These are phyloP conservation scores for Hetaerina titia DNA, from an alignment of 2,888 invertebrate species.

Conservation along the genomic window DNA sequence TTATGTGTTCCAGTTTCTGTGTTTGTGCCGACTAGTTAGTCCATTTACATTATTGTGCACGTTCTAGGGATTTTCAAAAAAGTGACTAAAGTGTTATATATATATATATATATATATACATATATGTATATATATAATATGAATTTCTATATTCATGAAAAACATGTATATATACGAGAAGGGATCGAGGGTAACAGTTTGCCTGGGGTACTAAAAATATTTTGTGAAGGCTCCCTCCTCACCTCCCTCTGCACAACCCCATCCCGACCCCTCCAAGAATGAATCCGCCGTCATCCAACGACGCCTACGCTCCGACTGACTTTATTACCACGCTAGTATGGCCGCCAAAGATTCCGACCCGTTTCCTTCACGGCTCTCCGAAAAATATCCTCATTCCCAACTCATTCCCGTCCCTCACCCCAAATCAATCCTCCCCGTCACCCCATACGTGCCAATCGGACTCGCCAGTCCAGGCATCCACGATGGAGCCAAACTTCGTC, in stretches of 20 bases:
- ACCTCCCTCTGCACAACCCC: neutral
- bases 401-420: neutral
- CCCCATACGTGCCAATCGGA: neutral
- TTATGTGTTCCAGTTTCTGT: no score
- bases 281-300: neutral
- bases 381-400: neutral
- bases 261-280: neutral
- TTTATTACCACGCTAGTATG: neutral
- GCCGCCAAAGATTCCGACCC: neutral
- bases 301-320: neutral
- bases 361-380: neutral
- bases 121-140: no score
- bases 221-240: neutral
- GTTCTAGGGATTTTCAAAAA: no score
- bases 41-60: no score
- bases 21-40: no score
- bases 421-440: neutral
- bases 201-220: neutral
- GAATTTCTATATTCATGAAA: no score
- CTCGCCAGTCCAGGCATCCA: no score
- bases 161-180: neutral
- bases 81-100: no score
- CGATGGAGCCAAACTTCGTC: no score
- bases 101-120: no score
- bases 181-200: neutral